Evolutionary conservation across 2,797 vertebrate species (phyloP).

Genomic region (Bryconaethiops microstoma): DNA sequence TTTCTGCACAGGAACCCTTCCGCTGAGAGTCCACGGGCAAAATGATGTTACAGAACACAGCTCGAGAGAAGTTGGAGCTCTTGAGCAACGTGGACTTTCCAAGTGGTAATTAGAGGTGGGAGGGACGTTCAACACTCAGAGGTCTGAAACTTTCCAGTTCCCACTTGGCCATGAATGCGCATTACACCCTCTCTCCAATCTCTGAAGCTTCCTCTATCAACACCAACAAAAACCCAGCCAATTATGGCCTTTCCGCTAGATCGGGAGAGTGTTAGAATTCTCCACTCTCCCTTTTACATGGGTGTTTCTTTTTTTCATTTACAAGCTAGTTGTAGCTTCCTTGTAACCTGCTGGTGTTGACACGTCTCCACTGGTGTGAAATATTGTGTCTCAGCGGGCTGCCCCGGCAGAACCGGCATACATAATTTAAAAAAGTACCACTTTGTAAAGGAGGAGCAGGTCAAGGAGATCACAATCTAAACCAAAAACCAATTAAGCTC

Average conservation of each 20-base stretch:
- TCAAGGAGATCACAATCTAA: slow-evolving; percentile 35
- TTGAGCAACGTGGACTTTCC: too few species aligned
- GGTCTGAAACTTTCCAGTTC: not conserved
- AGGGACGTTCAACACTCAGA: too few species aligned
- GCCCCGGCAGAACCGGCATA: slow-evolving; percentile 44
- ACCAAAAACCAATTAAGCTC: slow-evolving; percentile 14
- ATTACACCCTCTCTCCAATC: not conserved
- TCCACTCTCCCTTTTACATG: slow-evolving; percentile 6
- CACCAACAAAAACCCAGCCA: slow-evolving; percentile 16
- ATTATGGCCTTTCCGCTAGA: slow-evolving; percentile 17
- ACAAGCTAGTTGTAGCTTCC: slow-evolving; percentile 45
- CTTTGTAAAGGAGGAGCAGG: slow-evolving; percentile 50
- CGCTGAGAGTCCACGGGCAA: too few species aligned
- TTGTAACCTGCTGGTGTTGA: slow-evolving; percentile 63
- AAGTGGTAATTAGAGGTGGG: too few species aligned
- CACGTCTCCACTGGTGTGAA: slow-evolving; percentile 57
- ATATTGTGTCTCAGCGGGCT: slow-evolving; percentile 60
- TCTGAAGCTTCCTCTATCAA: slow-evolving; percentile 7
- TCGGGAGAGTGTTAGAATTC: slow-evolving; percentile 13
- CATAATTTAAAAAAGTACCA: slow-evolving; percentile 56
- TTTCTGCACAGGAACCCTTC: too few species aligned
- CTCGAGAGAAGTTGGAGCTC: too few species aligned
- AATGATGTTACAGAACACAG: too few species aligned
- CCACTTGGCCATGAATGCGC: not conserved
- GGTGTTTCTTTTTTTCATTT: slow-evolving; percentile 40